Base-by-base conservation (phyloP, 2,888 invertebrate genomes). In the Drosophila birchii region DNA sequence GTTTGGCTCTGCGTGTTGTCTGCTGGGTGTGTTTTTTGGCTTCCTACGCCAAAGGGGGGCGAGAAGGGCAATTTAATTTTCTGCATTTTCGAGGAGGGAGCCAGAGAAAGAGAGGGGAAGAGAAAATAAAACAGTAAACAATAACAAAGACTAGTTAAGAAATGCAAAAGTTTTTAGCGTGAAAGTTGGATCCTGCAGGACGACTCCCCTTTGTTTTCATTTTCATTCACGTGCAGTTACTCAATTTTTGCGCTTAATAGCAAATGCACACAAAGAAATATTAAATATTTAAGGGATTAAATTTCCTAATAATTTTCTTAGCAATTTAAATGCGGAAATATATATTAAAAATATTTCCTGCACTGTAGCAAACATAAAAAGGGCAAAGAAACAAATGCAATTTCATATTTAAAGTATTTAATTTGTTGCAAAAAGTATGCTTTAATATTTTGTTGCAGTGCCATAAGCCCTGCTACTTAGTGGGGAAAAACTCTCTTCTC, bases 121-220 rank as follows among this genome's bases (percentile, higher is more conserved):
- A 18, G 58, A 62, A 29, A 41, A 56, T 57, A 57, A 57, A 39
- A 72, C 41, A 45, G 63, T 66, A 68, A 85, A 85, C 85, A 85
- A 89, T 79, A 87, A 89, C 85, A 89, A 88, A 86, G 88, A 88
- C 88, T 86, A 88, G 88, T 89, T 86, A 89, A 88, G 89, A 88
- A 89, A 86, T 89, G 86, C 80, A 77, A 89, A 86, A 89, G 86
- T 89, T 88, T 86, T 89, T 78, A 81, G 89, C 82, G 79, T 85
- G 88, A 85, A 89, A 89, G 79, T 85, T 88, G 67, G 74, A n/a
- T 43, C 39, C 45, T 47, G 55, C 38, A 53, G 51, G 34, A 16
- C 32, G 8, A 23, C 38, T 38, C 64, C 44, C 70, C 68, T 73
- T 84, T 87, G 85, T 84, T 84, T 84, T 84, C 89, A 70, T 87